These are phyloP conservation scores for Xenentodon cancila DNA, from an alignment of 2,797 vertebrate genomes.

Conservation along the genomic window DNA sequence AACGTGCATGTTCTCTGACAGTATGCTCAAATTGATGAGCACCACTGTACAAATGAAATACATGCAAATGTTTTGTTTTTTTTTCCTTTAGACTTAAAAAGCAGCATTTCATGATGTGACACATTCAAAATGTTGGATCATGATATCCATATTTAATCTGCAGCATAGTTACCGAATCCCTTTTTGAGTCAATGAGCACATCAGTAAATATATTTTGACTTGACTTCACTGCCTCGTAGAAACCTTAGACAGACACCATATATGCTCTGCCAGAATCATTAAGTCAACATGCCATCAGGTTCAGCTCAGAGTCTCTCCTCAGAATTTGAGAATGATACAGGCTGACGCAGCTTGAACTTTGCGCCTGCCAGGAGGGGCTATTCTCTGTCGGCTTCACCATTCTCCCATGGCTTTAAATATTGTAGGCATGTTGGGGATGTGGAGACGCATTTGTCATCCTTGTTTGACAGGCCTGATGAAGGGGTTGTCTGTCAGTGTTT, in stretches of 20 bases:
- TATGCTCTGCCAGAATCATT: slow-evolving; percentile 78
- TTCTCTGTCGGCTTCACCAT: slow-evolving; percentile 65
- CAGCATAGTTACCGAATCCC: slow-evolving; percentile 33
- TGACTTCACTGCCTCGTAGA: slow-evolving; percentile 54
- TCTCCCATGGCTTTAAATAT: slow-evolving; percentile 80
- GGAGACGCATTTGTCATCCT: slow-evolving; percentile 81
- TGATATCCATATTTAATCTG: slow-evolving; percentile 38
- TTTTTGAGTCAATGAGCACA: slow-evolving; percentile 41
- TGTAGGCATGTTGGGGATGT: slow-evolving; percentile 77
- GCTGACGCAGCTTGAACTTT: slow-evolving; percentile 75
- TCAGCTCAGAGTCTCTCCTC: slow-evolving; percentile 65
- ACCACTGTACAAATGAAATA: not conserved
- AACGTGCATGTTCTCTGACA: slow-evolving; percentile 1
- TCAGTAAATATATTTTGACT: slow-evolving; percentile 70
- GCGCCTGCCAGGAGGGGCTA: slow-evolving; percentile 67
- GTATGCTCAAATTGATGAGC: slow-evolving; percentile 24
- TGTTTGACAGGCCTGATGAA: slow-evolving; percentile 83
- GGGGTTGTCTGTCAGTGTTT: slow-evolving; percentile 79
- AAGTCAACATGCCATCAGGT: slow-evolving; percentile 74
- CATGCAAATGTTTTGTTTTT: not conserved
- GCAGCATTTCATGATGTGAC: slow-evolving; percentile 2
- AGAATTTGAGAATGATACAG: slow-evolving; percentile 75
- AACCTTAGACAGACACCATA: slow-evolving; percentile 75
- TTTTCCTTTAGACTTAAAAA: slow-evolving; percentile 14
- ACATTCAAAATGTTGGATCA: slow-evolving; percentile 19